Conservation (phyloP, 2,888 invertebrate genomes). For the Cyclophora punctaria region DNA sequence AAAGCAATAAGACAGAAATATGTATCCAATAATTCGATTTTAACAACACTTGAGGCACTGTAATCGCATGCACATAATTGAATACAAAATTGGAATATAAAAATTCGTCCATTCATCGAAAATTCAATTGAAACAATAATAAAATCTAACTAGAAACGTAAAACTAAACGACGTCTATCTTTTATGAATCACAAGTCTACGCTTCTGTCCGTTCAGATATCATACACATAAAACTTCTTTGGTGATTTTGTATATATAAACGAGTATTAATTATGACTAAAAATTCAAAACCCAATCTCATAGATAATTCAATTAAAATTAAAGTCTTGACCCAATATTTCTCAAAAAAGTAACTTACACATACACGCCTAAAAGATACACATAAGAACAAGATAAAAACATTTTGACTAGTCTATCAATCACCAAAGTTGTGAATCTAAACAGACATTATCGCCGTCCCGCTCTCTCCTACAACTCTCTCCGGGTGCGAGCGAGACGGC, state of each 20-base stretch:
- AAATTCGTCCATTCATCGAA: constrained; percentile 7
- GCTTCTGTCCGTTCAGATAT: constrained; percentile 25
- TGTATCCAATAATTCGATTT: neutral
- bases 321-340: no score
- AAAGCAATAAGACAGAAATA: constrained; percentile 6
- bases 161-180: neutral
- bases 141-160: constrained; percentile 18
- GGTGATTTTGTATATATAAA: no score
- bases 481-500: constrained; percentile 23
- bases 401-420: no score
- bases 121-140: constrained; percentile 5
- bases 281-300: no score
- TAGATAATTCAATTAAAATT: no score
- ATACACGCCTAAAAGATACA: no score
- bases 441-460: constrained; percentile 25
- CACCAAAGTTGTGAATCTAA: constrained; percentile 1
- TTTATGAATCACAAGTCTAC: constrained; percentile 22
- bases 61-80: constrained; percentile 12
- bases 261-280: no score
- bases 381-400: no score
- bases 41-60: neutral
- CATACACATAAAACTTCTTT: no score
- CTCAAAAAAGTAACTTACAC: no score
- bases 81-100: neutral
- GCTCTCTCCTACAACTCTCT: constrained; percentile 20